These are phyloP conservation scores for Oreotrochilus melanogaster DNA, from an alignment of 2,113 vertebrate genomes.

Conservation along the genomic window DNA sequence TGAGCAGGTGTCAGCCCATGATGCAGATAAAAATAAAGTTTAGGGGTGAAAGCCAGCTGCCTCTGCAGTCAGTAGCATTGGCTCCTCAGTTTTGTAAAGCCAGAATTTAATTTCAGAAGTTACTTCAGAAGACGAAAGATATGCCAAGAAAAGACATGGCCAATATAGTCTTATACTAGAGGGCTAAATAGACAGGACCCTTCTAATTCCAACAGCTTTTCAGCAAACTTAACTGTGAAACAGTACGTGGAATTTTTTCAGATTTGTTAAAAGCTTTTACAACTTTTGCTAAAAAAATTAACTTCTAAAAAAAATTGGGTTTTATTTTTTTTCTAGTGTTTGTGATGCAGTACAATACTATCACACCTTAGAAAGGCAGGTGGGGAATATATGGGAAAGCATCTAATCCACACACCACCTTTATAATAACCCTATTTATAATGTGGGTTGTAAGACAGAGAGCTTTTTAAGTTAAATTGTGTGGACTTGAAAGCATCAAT, in stretches of 20 bases:
- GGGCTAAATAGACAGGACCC: background rate
- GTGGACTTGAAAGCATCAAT: conserved; percentile 62
- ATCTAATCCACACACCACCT: conserved; percentile 11
- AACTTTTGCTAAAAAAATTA: background rate
- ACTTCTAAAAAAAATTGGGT: background rate
- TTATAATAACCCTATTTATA: conserved; percentile 33
- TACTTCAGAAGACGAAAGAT: background rate
- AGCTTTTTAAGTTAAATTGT: conserved; percentile 54
- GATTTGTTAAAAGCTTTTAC: background rate
- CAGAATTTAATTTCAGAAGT: background rate
- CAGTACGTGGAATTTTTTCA: background rate
- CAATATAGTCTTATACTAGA: background rate
- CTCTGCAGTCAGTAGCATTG: background rate
- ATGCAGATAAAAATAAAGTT: background rate
- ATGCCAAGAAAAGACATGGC: background rate
- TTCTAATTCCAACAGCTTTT: background rate
- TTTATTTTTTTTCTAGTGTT: background rate
- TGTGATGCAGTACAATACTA: background rate
- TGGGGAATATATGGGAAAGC: background rate
- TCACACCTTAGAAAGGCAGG: background rate
- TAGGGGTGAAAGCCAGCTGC: background rate
- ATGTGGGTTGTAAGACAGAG: conserved; percentile 21
- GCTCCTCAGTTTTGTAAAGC: background rate
- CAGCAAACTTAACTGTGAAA: background rate
- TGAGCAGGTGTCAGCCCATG: background rate